These are phyloP conservation scores for Coranthus polyacanthus DNA, from an alignment of 2,797 vertebrate genomes.

Conservation along the genomic window DNA sequence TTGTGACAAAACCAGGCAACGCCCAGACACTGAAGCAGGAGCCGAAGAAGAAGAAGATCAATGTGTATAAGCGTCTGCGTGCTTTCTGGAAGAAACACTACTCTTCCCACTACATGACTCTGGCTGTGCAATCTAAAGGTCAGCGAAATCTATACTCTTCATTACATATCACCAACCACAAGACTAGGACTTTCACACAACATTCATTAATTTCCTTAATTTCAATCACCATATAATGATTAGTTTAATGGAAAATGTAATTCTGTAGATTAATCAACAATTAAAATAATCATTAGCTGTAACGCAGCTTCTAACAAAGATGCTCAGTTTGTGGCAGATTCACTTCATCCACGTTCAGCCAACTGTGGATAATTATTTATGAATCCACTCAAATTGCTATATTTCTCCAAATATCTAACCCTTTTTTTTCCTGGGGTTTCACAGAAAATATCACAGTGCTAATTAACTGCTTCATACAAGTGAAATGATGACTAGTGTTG, in stretches of 20 bases:
- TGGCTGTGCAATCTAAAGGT: constrained; percentile 97
- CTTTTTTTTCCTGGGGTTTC: constrained; percentile 28
- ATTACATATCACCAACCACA: constrained; percentile 8
- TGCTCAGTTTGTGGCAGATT: constrained; percentile 2
- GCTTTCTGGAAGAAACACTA: constrained; percentile 96
- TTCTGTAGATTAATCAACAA: constrained; percentile 52
- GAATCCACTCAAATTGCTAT: constrained; percentile 42
- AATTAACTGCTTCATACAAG: constrained; percentile 52
- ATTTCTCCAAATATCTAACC: constrained; percentile 40
- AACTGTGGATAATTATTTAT: constrained; percentile 54
- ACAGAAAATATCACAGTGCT: constrained; percentile 55
- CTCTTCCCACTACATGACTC: constrained; percentile 97
- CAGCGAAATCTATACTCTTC: constrained; percentile 43
- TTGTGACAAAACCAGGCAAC: constrained; percentile 86
- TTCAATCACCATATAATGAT: constrained; percentile 22
- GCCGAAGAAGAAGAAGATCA: constrained; percentile 92
- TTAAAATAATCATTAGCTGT: constrained; percentile 47
- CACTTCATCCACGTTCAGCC: constrained; percentile 50
- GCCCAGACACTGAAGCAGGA: constrained; percentile 94
- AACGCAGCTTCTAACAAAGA: constrained; percentile 39
- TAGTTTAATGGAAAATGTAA: constrained; percentile 49
- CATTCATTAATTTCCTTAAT: constrained; percentile 30
- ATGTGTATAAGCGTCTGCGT: constrained; percentile 91
- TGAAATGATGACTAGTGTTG: constrained; percentile 54
- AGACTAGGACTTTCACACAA: constrained; percentile 26